Base-by-base conservation (phyloP, 2,888 invertebrate species). In the Helicoverpa assulta region DNA sequence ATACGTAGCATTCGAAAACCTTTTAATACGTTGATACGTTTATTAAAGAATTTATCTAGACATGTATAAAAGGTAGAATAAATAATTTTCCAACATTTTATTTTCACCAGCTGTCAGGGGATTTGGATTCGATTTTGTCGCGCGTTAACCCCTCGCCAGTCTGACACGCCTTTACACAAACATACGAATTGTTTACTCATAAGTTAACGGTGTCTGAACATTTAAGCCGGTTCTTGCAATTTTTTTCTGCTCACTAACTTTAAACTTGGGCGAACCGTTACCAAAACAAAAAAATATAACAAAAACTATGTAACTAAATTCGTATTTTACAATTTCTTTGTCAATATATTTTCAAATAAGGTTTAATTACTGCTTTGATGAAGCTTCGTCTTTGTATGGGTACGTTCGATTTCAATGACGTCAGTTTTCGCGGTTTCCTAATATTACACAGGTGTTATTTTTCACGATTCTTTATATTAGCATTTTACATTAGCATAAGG, bases 141-240 rank as follows among this genome's bases (percentile, higher is more conserved):
- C 12, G n/a, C 59, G 54, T 37, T 8, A 37, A 51, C 40, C n/a
- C 8, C 26, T 12, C 12, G n/a, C 6, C 0, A 18, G 59, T 76
- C 21, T 84, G 72, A 29, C 40, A 53, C 40, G 40, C 56, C 81
- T 74, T 85, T 67, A 80, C 16, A 19, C 59, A 73, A 73, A 76
- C 64, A 77, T 71, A 71, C 55, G 75, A 72, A 76, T 78, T 80
- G 83, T 84, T 82, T 77, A 81, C 73, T 78, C 76, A 64, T 72
- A 79, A 80, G 67, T 82, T 86, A 86, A 86, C 86, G 87, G 87
- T 86, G 52, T 51, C 53, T 73, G 83, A 53, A 74, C 84, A 84
- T 85, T 37, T 73, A 55, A 86, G 78, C 81, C 87, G 84, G 83
- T 82, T 85, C 70, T 80, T 64, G 81, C 80, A 80, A 75, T 82